Conservation (phyloP, 1,140 invertebrate species). For the Drosophila varians region DNA sequence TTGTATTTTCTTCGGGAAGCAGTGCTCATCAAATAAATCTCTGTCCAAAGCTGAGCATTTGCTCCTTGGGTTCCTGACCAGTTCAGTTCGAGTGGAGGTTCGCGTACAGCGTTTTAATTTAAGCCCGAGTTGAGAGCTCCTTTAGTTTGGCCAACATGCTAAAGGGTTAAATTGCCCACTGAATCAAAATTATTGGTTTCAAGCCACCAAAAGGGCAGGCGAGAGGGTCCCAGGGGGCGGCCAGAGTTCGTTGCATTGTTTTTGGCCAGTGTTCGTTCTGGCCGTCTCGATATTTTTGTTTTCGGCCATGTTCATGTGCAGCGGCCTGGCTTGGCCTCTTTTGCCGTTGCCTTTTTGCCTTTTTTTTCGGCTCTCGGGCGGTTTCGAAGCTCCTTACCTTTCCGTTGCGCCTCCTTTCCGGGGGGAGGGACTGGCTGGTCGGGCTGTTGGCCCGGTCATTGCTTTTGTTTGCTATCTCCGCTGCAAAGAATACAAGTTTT, state of each 20-base stretch:
- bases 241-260: conserved; percentile 68
- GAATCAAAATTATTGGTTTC: conserved; percentile 83
- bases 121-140: conserved; percentile 72
- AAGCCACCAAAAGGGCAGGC: conserved; percentile 39
- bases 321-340: conserved; percentile 53
- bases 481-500: conserved; percentile 61
- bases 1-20: conserved; percentile 32
- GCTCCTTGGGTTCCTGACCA: conserved; percentile 40
- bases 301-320: conserved; percentile 53
- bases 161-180: conserved; percentile 83
- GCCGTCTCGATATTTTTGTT: conserved; percentile 10
- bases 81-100: conserved; percentile 21
- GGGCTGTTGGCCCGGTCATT: conserved; percentile 14
- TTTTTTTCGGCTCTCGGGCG: conserved; percentile 62
- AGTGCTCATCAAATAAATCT: conserved; percentile 78
- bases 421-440: background rate
- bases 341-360: conserved; percentile 65
- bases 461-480: conserved; percentile 63
- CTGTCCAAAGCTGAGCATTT: conserved; percentile 62
- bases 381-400: conserved; percentile 27
- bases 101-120: conserved; percentile 76
- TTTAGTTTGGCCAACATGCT: conserved; percentile 79
- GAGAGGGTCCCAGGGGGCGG: conserved; percentile 2
- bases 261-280: conserved; percentile 47
- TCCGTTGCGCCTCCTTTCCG: conserved; percentile 26